Conservation (phyloP, 2,797 vertebrate species). For the Xerus rutilus region DNA sequence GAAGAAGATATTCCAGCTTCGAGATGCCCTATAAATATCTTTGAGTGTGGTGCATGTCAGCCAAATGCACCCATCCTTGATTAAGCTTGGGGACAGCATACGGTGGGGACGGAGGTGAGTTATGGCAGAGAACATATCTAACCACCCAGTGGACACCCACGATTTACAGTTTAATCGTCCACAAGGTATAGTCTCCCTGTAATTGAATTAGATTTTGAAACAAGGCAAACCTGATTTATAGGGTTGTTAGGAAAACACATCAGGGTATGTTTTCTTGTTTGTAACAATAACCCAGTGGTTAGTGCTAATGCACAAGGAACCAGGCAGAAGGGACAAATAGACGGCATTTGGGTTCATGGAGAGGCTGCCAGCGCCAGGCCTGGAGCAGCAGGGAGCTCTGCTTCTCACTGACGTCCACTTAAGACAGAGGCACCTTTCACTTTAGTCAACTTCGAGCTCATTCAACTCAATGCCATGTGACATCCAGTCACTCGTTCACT, state of each 20-base stretch:
- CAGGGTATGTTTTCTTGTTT: slow-evolving; percentile 71
- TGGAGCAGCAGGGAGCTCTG: not conserved
- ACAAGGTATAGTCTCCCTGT: slow-evolving; percentile 81
- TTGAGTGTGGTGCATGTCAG: not conserved
- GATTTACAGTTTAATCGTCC: slow-evolving; percentile 88
- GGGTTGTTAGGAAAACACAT: slow-evolving; percentile 51
- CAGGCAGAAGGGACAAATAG: slow-evolving; percentile 48
- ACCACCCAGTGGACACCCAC: slow-evolving; percentile 84
- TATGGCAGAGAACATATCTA: slow-evolving; percentile 81
- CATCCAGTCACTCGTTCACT: not conserved
- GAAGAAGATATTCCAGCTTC: slow-evolving; percentile 83
- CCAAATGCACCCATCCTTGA: slow-evolving; percentile 79
- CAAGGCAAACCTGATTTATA: slow-evolving; percentile 75
- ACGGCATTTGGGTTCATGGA: not conserved
- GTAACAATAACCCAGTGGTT: slow-evolving; percentile 69
- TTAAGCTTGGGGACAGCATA: slow-evolving; percentile 67
- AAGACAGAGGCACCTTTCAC: slow-evolving; percentile 24
- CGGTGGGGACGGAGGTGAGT: slow-evolving; percentile 71
- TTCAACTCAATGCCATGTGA: slow-evolving; percentile 26
- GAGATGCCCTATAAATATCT: slow-evolving; percentile 86
- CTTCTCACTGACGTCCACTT: slow-evolving; percentile 22
- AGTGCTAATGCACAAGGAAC: slow-evolving; percentile 51
- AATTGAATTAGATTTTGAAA: slow-evolving; percentile 86
- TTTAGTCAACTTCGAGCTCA: slow-evolving; percentile 53
- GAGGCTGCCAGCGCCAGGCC: not conserved